Conservation (phyloP, 37 sponge, comb jelly and placozoan species). For the Beroe forskalii region DNA sequence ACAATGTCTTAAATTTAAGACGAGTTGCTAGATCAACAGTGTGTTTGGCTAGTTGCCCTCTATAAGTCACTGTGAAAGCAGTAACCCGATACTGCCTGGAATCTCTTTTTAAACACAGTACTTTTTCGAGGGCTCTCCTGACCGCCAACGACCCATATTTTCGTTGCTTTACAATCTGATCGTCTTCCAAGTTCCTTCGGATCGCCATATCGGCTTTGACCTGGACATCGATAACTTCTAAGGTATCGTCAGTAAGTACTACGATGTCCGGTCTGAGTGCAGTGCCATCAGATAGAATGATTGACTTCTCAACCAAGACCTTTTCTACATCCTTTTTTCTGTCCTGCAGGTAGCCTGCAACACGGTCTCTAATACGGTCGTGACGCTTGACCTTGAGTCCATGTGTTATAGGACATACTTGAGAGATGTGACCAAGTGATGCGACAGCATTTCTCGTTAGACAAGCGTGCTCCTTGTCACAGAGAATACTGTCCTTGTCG, state of each 20-base stretch:
- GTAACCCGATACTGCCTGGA: background rate
- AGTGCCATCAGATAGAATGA: background rate
- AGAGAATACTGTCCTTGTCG: background rate
- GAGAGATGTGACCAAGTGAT: constrained; percentile 9
- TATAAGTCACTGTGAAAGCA: constrained; percentile 11
- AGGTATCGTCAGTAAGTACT: background rate
- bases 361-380: background rate
- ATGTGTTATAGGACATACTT: background rate
- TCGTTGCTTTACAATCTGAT: background rate
- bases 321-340: too few relatives aligned
- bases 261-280: constrained; percentile 4
- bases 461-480: background rate
- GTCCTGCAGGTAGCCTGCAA: background rate
- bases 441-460: background rate
- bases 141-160: background rate
- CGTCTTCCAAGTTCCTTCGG: background rate
- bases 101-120: background rate
- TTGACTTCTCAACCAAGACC: background rate
- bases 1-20: background rate
- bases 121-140: background rate
- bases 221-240: constrained; percentile 3
- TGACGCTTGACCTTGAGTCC: constrained; percentile 5
- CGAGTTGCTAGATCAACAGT: background rate
- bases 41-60: background rate
- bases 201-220: background rate